Conservation (phyloP, 2,113 vertebrate species). For the Lanius collurio region DNA sequence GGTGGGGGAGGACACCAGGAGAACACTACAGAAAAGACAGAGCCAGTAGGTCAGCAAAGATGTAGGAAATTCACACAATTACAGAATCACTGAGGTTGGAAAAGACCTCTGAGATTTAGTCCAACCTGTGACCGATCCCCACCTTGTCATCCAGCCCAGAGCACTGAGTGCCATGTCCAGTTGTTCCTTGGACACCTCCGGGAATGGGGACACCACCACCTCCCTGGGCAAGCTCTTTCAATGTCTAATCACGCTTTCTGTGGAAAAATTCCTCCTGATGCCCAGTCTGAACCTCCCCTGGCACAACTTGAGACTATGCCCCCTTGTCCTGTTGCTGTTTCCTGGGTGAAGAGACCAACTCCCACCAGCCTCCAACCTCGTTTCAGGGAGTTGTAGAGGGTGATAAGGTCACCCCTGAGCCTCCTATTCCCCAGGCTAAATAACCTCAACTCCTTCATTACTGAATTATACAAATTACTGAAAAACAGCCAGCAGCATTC, state of each 20-base stretch:
- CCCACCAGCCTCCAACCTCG: not conserved
- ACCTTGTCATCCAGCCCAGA: not conserved
- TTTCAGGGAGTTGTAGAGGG: not conserved
- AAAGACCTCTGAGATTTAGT: not conserved
- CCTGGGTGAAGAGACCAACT: not conserved
- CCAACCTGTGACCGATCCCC: not conserved
- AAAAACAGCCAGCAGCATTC: not conserved
- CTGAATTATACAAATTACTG: not conserved
- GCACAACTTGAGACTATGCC: not conserved
- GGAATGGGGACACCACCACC: not conserved
- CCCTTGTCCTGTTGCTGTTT: not conserved
- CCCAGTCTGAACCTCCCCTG: not conserved
- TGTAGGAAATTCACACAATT: not conserved
- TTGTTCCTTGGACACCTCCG: not conserved
- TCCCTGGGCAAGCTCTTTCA: not conserved
- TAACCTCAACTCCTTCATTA: not conserved
- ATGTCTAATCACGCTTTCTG: not conserved
- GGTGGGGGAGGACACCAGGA: conserved; percentile 91
- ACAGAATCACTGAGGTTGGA: not conserved
- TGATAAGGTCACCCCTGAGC: not conserved
- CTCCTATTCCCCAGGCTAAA: not conserved
- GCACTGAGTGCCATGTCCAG: not conserved
- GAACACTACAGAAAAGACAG: conserved; percentile 74
- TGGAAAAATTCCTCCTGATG: not conserved
- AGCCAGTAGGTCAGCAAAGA: not conserved